Evolutionary conservation across 2,888 invertebrate genomes (phyloP), one percentile per base, ranked within the genome.

Genomic region (Idaea dimidiata): DNA sequence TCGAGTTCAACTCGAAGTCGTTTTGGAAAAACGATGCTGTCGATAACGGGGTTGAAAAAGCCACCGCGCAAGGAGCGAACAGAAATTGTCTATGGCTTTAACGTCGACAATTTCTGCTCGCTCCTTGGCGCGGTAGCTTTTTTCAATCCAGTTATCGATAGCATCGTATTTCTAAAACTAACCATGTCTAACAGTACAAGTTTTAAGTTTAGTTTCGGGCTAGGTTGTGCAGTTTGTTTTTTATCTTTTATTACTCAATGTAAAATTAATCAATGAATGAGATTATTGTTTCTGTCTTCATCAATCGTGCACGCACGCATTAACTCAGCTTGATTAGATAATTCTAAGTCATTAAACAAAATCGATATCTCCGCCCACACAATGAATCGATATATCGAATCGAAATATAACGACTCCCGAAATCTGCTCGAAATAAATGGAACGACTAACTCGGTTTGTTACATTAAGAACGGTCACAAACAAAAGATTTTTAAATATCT

Each of bases 241-340:
- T 3, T 24, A 24, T 1, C 1, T 17, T 58, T 56, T 17, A 58
- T 59, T 61, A 63, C 55, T 55, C 54, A 54, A 69, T 63, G 66
- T 54, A 53, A 59, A 66, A 71, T 62, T 66, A 75, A 78, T 80
- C 78, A 79, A 79, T 76, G 78, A 77, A 79, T 82, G 79, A 77
- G 72, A 72, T 80, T 76, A 81, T 84, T 83, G 84, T 83, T 75
- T 73, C 71, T 73, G 66, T 76, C 78, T 76, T 74, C 83, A 89
- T 90, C 88, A 81, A 90, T 89, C 89, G 86, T 82, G 62, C 59
- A 69, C 63, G 86, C 88, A 89, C 63, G 86, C 88, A 89, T 89
- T 90, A 88, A 76, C 18, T 69, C 80, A 87, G 89, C 17, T 69
- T 80, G 88, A 89, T 89, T 84, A 89, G 89, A 90, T 89, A 83